Conservation (phyloP, 2,888 invertebrate genomes). For the Agrochola circellaris region DNA sequence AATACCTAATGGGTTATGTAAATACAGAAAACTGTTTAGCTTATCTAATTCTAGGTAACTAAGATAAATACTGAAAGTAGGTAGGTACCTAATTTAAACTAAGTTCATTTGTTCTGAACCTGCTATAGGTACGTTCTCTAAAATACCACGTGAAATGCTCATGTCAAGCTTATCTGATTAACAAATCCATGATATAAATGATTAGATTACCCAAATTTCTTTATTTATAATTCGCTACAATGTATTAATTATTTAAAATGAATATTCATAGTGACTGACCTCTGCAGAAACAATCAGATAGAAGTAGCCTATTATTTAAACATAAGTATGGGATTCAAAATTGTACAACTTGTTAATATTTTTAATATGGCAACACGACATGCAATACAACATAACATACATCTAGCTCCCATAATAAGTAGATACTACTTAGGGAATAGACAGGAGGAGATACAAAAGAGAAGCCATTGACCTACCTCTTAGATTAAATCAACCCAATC, state of each 20-base stretch:
- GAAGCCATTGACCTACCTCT: not conserved
- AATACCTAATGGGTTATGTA: slow-evolving; percentile 16
- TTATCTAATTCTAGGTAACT: not conserved
- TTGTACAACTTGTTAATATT: not conserved
- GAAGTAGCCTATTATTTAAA: slow-evolving; percentile 1
- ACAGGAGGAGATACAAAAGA: not conserved
- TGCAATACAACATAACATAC: not conserved
- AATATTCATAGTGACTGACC: not conserved
- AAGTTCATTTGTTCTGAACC: slow-evolving; percentile 6
- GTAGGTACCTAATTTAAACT: not conserved
- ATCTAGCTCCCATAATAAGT: not conserved
- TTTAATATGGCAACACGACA: not conserved
- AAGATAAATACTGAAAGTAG: not conserved
- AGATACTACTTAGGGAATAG: slow-evolving; percentile 3
- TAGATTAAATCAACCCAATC: not conserved
- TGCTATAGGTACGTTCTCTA: not conserved
- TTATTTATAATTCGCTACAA: slow-evolving; percentile 16
- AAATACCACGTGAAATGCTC: not conserved
- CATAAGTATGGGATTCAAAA: not conserved
- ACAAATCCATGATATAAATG: slow-evolving; percentile 5
- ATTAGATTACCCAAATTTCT: slow-evolving; percentile 20
- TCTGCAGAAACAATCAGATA: not conserved
- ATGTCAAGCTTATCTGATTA: slow-evolving; percentile 21
- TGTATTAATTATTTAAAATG: slow-evolving; percentile 10
- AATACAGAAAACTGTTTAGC: slow-evolving; percentile 14